Evolutionary conservation across 2,113 vertebrate genomes (phyloP).

Genomic region (Ginglymostoma cirratum): DNA sequence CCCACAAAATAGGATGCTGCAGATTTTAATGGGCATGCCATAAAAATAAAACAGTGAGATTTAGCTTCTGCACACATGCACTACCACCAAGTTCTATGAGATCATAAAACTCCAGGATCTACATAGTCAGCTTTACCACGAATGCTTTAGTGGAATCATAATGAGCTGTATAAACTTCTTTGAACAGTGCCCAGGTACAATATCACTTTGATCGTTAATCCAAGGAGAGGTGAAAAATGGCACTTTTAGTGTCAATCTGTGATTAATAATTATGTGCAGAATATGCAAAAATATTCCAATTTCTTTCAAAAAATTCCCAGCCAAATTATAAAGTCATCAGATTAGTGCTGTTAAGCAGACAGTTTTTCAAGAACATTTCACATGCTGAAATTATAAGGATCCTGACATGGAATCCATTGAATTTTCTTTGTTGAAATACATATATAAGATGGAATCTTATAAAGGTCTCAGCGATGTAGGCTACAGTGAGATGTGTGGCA

Average conservation of each 20-base stretch:
- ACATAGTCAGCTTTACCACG: slow-evolving; percentile 24
- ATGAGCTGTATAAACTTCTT: slow-evolving; percentile 25
- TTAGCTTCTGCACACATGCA: slow-evolving; percentile 25
- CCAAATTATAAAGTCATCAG: not conserved
- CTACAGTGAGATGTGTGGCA: too few relatives aligned
- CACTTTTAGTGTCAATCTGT: slow-evolving; percentile 4
- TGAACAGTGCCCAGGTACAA: slow-evolving; percentile 30
- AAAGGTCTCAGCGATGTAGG: too few relatives aligned
- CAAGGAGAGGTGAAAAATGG: slow-evolving; percentile 27
- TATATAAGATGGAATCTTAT: not conserved
- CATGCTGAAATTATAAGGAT: not conserved
- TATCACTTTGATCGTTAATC: slow-evolving; percentile 28
- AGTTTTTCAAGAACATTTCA: too few relatives aligned
- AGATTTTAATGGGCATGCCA: slow-evolving; percentile 18
- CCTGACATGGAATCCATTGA: not conserved
- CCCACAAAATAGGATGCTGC: slow-evolving; percentile 6
- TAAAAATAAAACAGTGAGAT: slow-evolving; percentile 35
- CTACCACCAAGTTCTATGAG: slow-evolving; percentile 12
- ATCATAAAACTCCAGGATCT: slow-evolving; percentile 17
- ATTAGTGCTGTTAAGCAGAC: not conserved
- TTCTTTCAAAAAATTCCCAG: not conserved
- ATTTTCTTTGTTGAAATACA: not conserved
- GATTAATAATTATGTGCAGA: slow-evolving; percentile 9
- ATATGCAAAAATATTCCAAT: slow-evolving; percentile 29
- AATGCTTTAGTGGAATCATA: slow-evolving; percentile 27